Evolutionary conservation across 2,113 vertebrate species (phyloP).

Genomic region (Dendropsophus ebraccatus): DNA sequence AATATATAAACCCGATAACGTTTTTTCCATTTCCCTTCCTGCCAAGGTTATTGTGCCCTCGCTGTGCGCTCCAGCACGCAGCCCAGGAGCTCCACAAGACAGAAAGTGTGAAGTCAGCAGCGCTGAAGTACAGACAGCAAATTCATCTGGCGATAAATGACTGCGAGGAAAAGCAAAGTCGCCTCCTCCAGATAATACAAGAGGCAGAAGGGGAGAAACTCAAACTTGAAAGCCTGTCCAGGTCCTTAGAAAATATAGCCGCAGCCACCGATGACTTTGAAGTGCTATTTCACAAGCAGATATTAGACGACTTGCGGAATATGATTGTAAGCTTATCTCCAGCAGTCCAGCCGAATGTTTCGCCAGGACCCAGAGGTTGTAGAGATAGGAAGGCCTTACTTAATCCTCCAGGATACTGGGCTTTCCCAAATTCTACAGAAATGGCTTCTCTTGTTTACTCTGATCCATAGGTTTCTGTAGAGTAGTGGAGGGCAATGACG

Average conservation of each 20-base stretch:
- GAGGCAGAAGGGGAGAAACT: constrained; percentile 42
- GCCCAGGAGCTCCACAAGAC: constrained; percentile 54
- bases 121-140: constrained; percentile 55
- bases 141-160: constrained; percentile 59
- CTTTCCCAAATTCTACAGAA: constrained; percentile 41
- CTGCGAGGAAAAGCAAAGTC: constrained; percentile 57
- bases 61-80: constrained; percentile 58
- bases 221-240: constrained; percentile 39
- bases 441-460: not conserved
- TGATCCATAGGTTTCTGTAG: not conserved
- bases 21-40: constrained; percentile 23
- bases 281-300: constrained; percentile 57
- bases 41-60: constrained; percentile 65
- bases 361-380: not conserved
- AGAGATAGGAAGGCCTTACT: not conserved
- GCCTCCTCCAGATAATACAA: constrained; percentile 56
- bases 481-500: not conserved
- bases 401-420: constrained; percentile 46
- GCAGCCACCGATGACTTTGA: constrained; percentile 54
- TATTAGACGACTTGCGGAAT: constrained; percentile 42
- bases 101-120: constrained; percentile 58
- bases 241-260: constrained; percentile 51
- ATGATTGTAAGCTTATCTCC: not conserved
- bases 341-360: not conserved
- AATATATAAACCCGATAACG: not conserved